Evolutionary conservation across 1,140 invertebrate genomes (phyloP), one percentile per base, ranked within the genome.

Genomic region (roundworm (Caenorhabditis elegans)): DNA sequence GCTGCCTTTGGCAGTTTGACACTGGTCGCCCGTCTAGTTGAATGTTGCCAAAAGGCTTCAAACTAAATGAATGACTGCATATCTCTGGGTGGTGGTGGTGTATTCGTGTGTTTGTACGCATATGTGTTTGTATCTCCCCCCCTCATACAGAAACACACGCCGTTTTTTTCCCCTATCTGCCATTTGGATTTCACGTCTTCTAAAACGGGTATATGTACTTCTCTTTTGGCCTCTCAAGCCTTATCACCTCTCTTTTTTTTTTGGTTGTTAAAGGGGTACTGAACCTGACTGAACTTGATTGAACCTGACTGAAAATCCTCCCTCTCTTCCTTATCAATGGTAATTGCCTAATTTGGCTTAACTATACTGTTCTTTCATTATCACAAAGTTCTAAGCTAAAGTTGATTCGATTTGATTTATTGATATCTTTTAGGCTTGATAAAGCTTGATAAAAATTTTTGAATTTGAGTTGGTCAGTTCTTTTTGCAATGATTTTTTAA

Each of bases 191-290:
- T 70, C 19, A 70, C 60, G 60, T 70, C 60, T n/a, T 39, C 34
- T 70, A 39, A 70, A 70, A 70, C 60, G 60, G 60, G 60, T 70
- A 70, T 70, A 70, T 70, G 60, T 70, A 70, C 60, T 70, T 70
- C 60, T 39, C 60, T 70, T 31, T 11, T 6, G 28, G 34, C 34
- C n/a, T 34, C 60, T 70, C 39, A 70, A 39, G n/a, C 22, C 60
- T 39, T 70, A 70, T 70, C 60, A 39, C 60, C 34, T 22, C 1
- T 19, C 6, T 34, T 19, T 17, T 51, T 34, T 39, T 70, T 22
- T 4, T 70, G 53, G 28, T 1, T 6, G 5, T 0, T 26, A 34
- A 17, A 10, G 34, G 60, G 60, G 39, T 5, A 43, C 17, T 36
- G 60, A 39, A 39, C 60, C 34, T 70, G 60, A 70, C 60, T 70